phyloP scores from a whole-genome alignment of 2,888 invertebrate genomes.

The Taenaris catops region DNA sequence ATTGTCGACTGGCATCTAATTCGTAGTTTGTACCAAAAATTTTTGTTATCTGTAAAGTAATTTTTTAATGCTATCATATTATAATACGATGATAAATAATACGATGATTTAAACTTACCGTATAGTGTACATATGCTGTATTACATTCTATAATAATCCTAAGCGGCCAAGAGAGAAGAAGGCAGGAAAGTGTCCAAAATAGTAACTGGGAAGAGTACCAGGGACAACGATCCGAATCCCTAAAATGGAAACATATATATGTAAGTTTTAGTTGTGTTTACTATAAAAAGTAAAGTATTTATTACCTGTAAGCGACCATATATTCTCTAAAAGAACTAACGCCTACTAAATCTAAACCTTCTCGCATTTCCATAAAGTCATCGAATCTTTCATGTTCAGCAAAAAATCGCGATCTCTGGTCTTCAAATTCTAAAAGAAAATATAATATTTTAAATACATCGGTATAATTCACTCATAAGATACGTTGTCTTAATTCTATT shows the following conservation, averaged over 20 bases:
- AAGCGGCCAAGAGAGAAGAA: conserved; percentile 91
- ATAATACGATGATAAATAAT: neutral
- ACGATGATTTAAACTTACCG: conserved; percentile 64
- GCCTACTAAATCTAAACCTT: conserved; percentile 87
- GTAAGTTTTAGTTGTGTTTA: neutral
- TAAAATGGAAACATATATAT: too few relatives aligned
- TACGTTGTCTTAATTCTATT: too few relatives aligned
- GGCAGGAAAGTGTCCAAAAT: conserved; percentile 87
- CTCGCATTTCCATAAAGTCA: conserved; percentile 92
- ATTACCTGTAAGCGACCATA: conserved; percentile 75
- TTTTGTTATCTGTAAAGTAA: conserved; percentile 82
- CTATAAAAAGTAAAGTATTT: neutral
- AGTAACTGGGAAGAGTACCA: conserved; percentile 85
- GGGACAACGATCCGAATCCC: conserved; percentile 74
- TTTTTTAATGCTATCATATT: neutral
- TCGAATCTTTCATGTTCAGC: conserved; percentile 89
- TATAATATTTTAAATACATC: too few relatives aligned
- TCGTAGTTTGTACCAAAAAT: conserved; percentile 88
- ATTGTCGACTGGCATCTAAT: conserved; percentile 65
- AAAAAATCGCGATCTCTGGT: conserved; percentile 88
- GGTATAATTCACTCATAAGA: too few relatives aligned
- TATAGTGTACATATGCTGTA: conserved; percentile 90
- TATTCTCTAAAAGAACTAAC: conserved; percentile 79
- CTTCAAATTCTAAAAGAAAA: conserved; percentile 84
- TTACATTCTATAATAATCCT: conserved; percentile 88